Conservation (phyloP, 1,140 invertebrate genomes). For the Drosophila neocordata region DNA sequence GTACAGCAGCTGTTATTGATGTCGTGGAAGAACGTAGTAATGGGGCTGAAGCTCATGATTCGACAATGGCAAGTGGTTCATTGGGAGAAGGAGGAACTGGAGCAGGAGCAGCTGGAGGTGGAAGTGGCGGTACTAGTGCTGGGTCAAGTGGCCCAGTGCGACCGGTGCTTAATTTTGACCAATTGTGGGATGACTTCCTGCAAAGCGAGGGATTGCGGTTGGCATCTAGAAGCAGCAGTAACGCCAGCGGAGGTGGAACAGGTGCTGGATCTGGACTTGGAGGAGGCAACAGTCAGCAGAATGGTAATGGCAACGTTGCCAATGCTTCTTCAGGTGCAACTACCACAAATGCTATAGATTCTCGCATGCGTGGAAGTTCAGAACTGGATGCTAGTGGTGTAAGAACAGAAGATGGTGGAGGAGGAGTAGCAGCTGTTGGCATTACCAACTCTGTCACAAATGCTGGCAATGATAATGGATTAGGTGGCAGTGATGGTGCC, state of each 20-base stretch:
- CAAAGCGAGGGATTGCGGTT: constrained; percentile 71
- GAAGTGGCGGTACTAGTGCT: constrained; percentile 8
- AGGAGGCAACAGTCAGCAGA: constrained; percentile 22
- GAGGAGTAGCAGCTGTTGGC: constrained; percentile 5
- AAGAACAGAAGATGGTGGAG: constrained; percentile 3
- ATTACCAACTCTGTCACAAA: not conserved
- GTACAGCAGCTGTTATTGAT: constrained; percentile 77
- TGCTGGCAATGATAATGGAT: constrained; percentile 34
- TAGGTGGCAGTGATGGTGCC: constrained; percentile 83
- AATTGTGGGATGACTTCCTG: constrained; percentile 74
- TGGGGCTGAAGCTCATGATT: constrained; percentile 80
- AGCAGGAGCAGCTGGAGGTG: constrained; percentile 58
- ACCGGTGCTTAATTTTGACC: constrained; percentile 72
- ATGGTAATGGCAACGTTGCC: constrained; percentile 35
- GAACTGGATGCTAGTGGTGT: constrained; percentile 16
- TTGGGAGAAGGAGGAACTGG: constrained; percentile 19
- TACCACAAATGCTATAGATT: constrained; percentile 29
- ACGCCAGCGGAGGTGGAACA: not conserved
- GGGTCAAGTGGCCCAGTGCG: constrained; percentile 31
- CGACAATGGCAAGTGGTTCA: constrained; percentile 39
- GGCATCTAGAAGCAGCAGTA: constrained; percentile 48
- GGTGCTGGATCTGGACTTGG: not conserved
- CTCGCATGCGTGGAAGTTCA: constrained; percentile 42
- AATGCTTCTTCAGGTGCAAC: not conserved
- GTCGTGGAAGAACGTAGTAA: constrained; percentile 84